These are phyloP conservation scores for Noctilio leporinus DNA, from an alignment of 2,113 vertebrate species.

Conservation along the genomic window DNA sequence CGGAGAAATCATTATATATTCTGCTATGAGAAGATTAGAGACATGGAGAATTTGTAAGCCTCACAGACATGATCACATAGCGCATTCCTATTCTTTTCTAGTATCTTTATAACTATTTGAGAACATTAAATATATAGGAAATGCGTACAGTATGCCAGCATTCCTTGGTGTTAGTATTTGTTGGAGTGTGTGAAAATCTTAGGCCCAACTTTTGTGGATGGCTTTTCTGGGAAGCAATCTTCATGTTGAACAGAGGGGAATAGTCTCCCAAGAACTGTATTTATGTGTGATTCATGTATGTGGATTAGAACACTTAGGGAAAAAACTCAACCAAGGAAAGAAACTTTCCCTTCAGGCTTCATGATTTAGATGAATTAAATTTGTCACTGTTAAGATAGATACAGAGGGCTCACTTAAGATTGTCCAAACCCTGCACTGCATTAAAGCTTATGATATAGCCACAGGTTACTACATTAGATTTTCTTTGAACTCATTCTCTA, in stretches of 20 bases:
- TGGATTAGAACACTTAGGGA: conserved; percentile 21
- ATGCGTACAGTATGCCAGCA: background rate
- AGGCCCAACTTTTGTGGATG: background rate
- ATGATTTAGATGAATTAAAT: conserved; percentile 19
- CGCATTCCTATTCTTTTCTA: background rate
- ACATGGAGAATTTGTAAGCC: background rate
- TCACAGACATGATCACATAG: background rate
- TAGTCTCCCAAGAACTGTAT: background rate
- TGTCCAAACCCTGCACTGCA: background rate
- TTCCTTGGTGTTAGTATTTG: background rate
- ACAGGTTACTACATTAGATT: background rate
- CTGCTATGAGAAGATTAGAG: background rate
- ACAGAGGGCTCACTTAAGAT: background rate
- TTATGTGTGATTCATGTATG: conserved; percentile 38
- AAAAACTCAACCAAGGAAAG: conserved; percentile 42
- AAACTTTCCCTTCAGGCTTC: background rate
- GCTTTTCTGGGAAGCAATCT: background rate
- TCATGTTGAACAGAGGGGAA: conserved; percentile 12
- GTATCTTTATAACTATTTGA: background rate
- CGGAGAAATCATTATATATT: conserved; percentile 32
- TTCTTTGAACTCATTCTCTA: conserved; percentile 14
- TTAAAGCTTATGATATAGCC: background rate
- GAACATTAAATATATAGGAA: background rate
- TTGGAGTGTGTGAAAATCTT: background rate
- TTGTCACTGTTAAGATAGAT: background rate